These are phyloP conservation scores for Myotis myotis DNA, from an alignment of 2,797 vertebrate genomes.

Conservation along the genomic window DNA sequence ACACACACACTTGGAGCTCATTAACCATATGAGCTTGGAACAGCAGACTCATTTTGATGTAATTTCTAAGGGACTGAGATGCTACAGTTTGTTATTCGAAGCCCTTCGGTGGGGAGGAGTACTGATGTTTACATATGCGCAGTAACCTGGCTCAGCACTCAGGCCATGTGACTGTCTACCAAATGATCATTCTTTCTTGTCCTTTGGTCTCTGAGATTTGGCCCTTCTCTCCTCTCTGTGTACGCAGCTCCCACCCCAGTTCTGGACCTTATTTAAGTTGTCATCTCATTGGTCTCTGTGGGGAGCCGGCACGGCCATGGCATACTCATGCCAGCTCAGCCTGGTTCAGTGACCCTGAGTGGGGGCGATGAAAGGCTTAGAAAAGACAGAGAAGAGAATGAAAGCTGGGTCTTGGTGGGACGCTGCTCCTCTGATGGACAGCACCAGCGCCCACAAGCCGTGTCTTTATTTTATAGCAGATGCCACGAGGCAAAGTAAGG, in stretches of 20 bases:
- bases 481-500: too few species aligned
- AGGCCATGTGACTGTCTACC: background rate
- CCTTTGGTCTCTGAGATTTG: background rate
- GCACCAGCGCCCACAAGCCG: too few species aligned
- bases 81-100: constrained; percentile 56
- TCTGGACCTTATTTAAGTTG: background rate
- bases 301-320: too few species aligned
- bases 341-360: too few species aligned
- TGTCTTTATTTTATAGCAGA: too few species aligned
- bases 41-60: constrained; percentile 75
- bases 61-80: constrained; percentile 75
- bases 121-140: background rate
- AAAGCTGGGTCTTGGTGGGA: too few species aligned
- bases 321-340: too few species aligned
- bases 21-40: constrained; percentile 76
- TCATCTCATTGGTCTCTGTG: too few species aligned
- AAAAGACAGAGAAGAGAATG: too few species aligned
- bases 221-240: background rate
- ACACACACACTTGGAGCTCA: constrained; percentile 68
- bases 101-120: constrained; percentile 32
- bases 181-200: background rate
- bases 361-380: too few species aligned
- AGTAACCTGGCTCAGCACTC: constrained; percentile 50
- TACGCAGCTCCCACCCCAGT: background rate
- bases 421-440: too few species aligned